Evolutionary conservation across 23 tunicate genomes (phyloP).

Genomic region (Trididemnum nubilum): DNA sequence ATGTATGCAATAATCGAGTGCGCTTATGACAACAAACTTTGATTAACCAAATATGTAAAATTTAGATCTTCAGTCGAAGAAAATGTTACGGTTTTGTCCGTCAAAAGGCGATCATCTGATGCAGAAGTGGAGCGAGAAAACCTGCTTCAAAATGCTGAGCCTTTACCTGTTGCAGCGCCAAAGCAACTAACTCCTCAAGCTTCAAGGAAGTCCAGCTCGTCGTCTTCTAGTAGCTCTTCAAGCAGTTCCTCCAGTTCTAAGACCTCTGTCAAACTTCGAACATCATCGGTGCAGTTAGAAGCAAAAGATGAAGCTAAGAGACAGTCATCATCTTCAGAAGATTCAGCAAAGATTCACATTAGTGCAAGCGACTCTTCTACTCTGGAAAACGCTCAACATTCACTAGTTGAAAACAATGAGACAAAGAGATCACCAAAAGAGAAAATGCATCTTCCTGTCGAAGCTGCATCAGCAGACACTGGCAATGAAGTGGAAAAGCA

Average conservation of each 20-base stretch:
- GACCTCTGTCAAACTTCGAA: too few species aligned
- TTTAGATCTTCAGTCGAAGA: neutral
- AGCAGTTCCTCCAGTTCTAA: constrained; percentile 1
- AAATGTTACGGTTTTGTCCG: neutral
- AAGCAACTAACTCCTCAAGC: neutral
- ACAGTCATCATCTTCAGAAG: neutral
- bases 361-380: neutral
- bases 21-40: neutral
- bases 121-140: neutral
- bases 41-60: neutral
- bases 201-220: neutral
- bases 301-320: neutral
- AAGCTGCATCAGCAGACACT: neutral
- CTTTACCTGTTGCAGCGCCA: neutral
- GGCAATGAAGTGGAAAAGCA: neutral
- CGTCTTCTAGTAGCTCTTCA: neutral
- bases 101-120: neutral
- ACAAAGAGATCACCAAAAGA: too few species aligned
- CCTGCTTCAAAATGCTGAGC: neutral
- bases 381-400: neutral
- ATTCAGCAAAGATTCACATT: neutral
- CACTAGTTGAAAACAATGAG: neutral
- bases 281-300: neutral
- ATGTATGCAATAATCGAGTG: too few species aligned
- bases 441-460: neutral